phyloP scores from a whole-genome alignment of 2,888 invertebrate genomes.

The Sinhomidia bicolor region DNA sequence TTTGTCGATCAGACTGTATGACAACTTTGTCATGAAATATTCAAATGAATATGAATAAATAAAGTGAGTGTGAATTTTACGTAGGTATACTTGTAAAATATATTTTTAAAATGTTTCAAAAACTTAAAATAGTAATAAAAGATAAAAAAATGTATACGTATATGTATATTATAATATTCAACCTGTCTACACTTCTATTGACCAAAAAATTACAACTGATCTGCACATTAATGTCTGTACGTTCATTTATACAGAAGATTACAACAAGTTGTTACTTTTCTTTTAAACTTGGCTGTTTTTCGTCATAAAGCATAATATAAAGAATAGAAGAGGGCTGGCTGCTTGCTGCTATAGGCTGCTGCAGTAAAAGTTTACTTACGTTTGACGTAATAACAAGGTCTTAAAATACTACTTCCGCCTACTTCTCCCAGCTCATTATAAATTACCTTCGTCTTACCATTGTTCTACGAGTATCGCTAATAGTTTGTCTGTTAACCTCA shows the following conservation, averaged over 20 bases:
- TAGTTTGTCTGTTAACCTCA: constrained; percentile 20
- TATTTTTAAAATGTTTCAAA: too few species aligned
- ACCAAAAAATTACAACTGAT: too few species aligned
- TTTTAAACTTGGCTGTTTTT: background rate
- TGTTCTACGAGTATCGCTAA: background rate
- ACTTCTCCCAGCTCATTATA: constrained; percentile 38
- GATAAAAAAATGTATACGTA: too few species aligned
- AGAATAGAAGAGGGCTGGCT: too few species aligned
- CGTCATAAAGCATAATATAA: too few species aligned
- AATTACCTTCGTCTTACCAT: constrained; percentile 41
- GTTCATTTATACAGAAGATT: too few species aligned
- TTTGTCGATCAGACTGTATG: constrained; percentile 20
- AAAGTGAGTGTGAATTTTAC: background rate
- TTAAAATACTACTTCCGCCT: constrained; percentile 24
- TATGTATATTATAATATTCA: background rate
- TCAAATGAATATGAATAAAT: background rate
- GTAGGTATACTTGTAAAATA: background rate
- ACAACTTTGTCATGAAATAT: constrained; percentile 2
- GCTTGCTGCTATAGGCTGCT: background rate
- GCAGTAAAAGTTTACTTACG: background rate
- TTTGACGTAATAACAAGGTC: constrained; percentile 23
- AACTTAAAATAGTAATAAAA: too few species aligned
- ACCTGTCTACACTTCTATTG: background rate
- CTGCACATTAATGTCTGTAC: background rate
- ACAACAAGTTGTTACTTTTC: background rate